Conservation (phyloP, 2,797 vertebrate species). For the Crenichthys baileyi region DNA sequence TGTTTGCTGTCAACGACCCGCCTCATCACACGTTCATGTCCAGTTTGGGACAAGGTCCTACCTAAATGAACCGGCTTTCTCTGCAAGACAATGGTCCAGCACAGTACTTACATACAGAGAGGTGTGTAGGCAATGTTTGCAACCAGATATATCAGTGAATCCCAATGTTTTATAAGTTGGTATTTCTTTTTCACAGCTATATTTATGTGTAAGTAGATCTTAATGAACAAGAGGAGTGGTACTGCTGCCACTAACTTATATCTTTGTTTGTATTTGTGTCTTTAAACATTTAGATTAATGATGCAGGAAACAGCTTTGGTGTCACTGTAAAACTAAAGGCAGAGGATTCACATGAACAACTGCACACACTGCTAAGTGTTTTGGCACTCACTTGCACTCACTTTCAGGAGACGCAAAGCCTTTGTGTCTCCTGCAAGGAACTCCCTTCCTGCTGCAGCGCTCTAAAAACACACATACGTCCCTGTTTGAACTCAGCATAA, state of each 20-base stretch:
- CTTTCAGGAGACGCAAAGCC: slow-evolving; percentile 18
- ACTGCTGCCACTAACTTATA: neutral
- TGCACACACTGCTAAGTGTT: slow-evolving; percentile 21
- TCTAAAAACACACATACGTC: slow-evolving; percentile 27
- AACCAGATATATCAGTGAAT: slow-evolving; percentile 3
- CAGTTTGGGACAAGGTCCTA: slow-evolving; percentile 52
- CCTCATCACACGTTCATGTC: slow-evolving; percentile 34
- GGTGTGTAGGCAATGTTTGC: slow-evolving; percentile 13
- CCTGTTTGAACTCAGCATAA: slow-evolving; percentile 29
- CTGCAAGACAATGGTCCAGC: slow-evolving; percentile 79
- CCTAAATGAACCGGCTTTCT: slow-evolving; percentile 73
- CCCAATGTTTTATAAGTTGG: neutral
- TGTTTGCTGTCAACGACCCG: slow-evolving; percentile 38
- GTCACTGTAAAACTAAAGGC: slow-evolving; percentile 84
- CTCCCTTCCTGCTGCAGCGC: slow-evolving; percentile 66
- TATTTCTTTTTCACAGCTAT: slow-evolving; percentile 1
- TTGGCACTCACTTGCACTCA: slow-evolving; percentile 22
- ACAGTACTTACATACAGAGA: slow-evolving; percentile 27
- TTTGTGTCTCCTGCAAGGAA: slow-evolving; percentile 37
- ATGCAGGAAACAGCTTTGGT: slow-evolving; percentile 82
- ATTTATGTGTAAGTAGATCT: neutral
- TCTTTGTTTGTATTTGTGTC: neutral
- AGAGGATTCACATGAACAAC: slow-evolving; percentile 75
- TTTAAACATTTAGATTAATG: slow-evolving; percentile 82
- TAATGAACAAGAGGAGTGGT: neutral